phyloP scores from a whole-genome alignment of 30 jellyfish, hydroid and myxozoan species.

The Chrysaora quinquecirrha region DNA sequence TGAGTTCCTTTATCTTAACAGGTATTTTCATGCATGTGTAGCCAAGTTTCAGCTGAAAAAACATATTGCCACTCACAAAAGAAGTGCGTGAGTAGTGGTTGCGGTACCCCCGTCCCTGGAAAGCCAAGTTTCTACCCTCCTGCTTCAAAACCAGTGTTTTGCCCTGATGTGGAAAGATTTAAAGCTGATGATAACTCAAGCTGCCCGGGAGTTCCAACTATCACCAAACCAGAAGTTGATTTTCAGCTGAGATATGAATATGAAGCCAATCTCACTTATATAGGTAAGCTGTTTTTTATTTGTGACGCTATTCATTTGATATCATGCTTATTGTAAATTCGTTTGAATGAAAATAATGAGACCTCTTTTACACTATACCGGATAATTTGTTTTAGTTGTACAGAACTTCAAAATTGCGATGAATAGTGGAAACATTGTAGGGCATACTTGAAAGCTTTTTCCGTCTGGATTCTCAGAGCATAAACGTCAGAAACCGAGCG shows the following conservation, averaged over 20 bases:
- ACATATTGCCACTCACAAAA: conserved; percentile 66
- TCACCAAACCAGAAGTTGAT: conserved; percentile 57
- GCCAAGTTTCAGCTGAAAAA: conserved; percentile 28
- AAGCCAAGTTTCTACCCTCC: conserved; percentile 57
- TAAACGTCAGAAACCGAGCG: no score
- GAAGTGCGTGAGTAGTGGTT: conserved; percentile 62
- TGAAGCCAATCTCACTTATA: conserved; percentile 21
- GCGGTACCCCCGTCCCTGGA: conserved; percentile 58
- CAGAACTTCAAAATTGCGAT: no score
- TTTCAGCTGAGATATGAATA: conserved; percentile 33
- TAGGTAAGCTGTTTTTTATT: conserved; percentile 32
- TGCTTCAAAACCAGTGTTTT: conserved; percentile 60
- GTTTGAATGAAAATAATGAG: no score
- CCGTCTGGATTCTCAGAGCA: no score
- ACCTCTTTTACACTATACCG: no score
- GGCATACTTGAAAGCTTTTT: no score
- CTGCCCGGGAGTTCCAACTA: conserved; percentile 51
- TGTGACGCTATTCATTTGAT: neutral
- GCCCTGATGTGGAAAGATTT: conserved; percentile 76
- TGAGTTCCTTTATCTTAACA: no score
- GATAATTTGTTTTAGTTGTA: no score
- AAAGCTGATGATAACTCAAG: conserved; percentile 40
- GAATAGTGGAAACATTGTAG: no score
- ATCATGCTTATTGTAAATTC: neutral
- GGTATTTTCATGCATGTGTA: conserved; percentile 74